Evolutionary conservation across 1,140 invertebrate species (phyloP).

Genomic region (Andricus grossulariae): DNA sequence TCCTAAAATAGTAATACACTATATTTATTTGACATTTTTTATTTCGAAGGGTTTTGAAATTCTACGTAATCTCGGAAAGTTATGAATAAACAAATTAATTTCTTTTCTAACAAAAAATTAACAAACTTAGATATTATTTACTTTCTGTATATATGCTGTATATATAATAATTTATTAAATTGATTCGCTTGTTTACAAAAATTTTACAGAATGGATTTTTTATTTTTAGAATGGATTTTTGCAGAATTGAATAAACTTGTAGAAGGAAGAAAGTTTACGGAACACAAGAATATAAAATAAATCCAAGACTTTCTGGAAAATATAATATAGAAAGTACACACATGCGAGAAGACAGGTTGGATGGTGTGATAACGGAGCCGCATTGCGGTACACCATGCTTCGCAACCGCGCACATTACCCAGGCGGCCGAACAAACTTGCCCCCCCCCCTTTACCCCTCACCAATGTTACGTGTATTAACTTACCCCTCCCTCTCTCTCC

Average conservation of each 20-base stretch:
- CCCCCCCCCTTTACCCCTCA: constrained; percentile 23
- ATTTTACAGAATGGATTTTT: too few species aligned
- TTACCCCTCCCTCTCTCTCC: background rate
- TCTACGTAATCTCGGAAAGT: too few species aligned
- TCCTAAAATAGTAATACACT: too few species aligned
- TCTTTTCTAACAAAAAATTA: too few species aligned
- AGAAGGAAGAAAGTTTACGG: background rate
- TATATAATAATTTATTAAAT: too few species aligned
- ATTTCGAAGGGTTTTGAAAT: too few species aligned
- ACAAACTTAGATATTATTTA: too few species aligned
- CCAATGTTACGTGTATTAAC: background rate
- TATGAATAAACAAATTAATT: too few species aligned
- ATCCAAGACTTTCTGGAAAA: constrained; percentile 22
- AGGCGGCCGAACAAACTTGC: constrained; percentile 50
- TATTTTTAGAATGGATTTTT: too few species aligned
- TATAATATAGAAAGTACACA: constrained; percentile 32
- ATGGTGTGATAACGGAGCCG: constrained; percentile 52
- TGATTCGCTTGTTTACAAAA: too few species aligned
- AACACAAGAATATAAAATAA: background rate
- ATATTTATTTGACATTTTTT: too few species aligned
- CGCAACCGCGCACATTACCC: constrained; percentile 47
- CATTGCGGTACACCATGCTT: constrained; percentile 53
- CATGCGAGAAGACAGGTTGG: constrained; percentile 38
- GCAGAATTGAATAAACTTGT: background rate
- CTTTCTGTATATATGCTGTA: too few species aligned